Percentiles rank a stretch among this genome's conserved stretches.
phyloP scores from a whole-genome alignment of 1,140 invertebrate genomes.

The Linepithema humile region DNA sequence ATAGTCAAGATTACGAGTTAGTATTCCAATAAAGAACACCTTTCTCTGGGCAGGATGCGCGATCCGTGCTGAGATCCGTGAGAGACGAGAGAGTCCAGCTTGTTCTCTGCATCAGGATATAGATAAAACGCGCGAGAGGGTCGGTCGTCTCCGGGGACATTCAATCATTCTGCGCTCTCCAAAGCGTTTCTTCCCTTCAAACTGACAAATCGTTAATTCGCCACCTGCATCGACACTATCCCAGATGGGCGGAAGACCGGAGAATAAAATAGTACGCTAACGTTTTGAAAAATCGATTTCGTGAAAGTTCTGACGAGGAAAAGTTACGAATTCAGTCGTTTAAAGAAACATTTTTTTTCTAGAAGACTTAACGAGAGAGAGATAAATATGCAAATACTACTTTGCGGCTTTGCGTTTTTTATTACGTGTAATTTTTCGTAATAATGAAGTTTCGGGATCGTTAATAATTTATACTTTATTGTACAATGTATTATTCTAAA shows the following conservation, averaged over 20 bases:
- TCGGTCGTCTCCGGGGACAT: conserved; percentile 9
- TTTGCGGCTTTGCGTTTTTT: conserved; percentile 4
- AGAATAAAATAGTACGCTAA: conserved; percentile 30
- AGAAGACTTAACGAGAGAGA: too few species aligned
- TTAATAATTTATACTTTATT: not conserved
- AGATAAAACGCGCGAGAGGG: conserved; percentile 22
- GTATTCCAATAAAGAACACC: not conserved
- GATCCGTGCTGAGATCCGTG: not conserved
- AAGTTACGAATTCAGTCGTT: too few species aligned
- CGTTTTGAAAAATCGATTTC: conserved; percentile 28
- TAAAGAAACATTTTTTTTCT: too few species aligned
- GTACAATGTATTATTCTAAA: not conserved
- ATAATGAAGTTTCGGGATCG: not conserved
- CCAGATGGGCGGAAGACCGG: conserved; percentile 21
- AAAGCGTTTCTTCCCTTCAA: conserved; percentile 47
- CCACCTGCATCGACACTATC: conserved; percentile 22
- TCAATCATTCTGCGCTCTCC: conserved; percentile 48
- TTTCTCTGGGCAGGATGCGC: not conserved
- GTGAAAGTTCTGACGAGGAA: too few species aligned
- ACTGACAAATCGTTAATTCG: conserved; percentile 52
- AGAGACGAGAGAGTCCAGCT: not conserved
- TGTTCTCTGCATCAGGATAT: conserved; percentile 18
- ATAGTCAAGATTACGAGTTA: not conserved
- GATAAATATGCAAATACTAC: not conserved
- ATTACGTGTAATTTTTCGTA: not conserved